A percentile compares a stretch with the other conserved stretches of the same genome.
These are phyloP conservation scores for Phyllotreta cruciferae DNA, from an alignment of 2,888 invertebrate species.

Conservation along the genomic window DNA sequence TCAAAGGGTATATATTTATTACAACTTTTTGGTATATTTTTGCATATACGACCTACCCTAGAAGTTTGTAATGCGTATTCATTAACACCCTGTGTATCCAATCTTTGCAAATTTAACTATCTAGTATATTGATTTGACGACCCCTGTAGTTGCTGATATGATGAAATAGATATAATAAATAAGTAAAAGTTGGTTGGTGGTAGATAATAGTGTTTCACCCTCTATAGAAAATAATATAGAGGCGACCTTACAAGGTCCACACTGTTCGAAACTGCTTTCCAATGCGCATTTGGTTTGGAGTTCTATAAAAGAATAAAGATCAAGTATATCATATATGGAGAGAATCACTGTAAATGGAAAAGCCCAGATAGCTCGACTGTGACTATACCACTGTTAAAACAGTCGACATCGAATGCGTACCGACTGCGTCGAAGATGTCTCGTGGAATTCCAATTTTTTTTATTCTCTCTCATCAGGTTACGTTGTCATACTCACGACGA, in stretches of 20 bases:
- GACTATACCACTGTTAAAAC: constrained; percentile 25
- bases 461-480: constrained; percentile 29
- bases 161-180: too few relatives aligned
- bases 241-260: constrained; percentile 60
- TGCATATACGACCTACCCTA: too few relatives aligned
- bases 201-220: not conserved
- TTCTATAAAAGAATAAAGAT: constrained; percentile 62
- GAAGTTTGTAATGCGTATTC: too few relatives aligned
- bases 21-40: too few relatives aligned
- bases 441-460: constrained; percentile 49
- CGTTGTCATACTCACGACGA: constrained; percentile 34
- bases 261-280: constrained; percentile 49
- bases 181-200: too few relatives aligned
- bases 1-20: too few relatives aligned
- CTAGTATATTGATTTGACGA: too few relatives aligned
- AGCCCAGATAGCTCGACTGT: constrained; percentile 47
- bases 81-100: too few relatives aligned
- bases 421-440: constrained; percentile 22
- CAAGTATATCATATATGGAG: constrained; percentile 63
- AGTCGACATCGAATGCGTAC: constrained; percentile 41
- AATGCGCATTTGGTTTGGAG: constrained; percentile 57
- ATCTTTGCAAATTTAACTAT: too few relatives aligned
- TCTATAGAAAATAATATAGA: constrained; percentile 41
- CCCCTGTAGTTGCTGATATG: too few relatives aligned
- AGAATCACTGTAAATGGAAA: constrained; percentile 63